Base-by-base conservation (phyloP, 2,113 vertebrate genomes). In the Lathamus discolor region DNA sequence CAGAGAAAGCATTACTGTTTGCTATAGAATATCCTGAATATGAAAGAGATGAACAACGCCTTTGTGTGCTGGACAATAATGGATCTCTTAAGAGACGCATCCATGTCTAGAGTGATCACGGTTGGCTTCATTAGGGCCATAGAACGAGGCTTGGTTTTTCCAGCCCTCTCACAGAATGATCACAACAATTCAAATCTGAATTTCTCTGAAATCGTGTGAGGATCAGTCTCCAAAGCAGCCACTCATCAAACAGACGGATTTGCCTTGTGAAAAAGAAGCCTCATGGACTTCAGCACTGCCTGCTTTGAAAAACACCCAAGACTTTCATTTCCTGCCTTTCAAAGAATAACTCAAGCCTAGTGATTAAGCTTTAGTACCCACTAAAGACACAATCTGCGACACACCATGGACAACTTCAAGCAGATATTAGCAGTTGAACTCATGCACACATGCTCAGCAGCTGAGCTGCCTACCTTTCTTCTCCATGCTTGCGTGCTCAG, bases 291-390 rank as follows among this genome's bases (percentile, higher is more conserved):
- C 5, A 5, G 78, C 86, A 41, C 63, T 24, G 49, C 83, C 46
- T 78, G 61, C 77, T 83, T 83, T 86, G 90, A 92, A 88, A 95
- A 93, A 81, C 9, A 83, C 79, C 51, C 68, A 48, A 59, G 52
- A 81, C 63, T 83, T 92, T 90, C 5, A 95, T 96, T 96, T 95
- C 93, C 90, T 96, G 92, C 83, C 72, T 94, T 86, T 72, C 92
- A 96, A 93, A 96, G 92, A 88, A 49, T 0, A 41, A 55, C 63
- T 92, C 94, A 88, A 88, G 93, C 92, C 86, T 0, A 9, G 72
- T 52, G 88, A 93, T 93, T 94, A 95, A 88, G 88, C 75, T 86
- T 74, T 6, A 86, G 85, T 10, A 93, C 74, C 86, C 83, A 92
- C 69, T 72, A 67, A 80, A 75, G 88, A 55, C 68, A 67, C 57